Evolutionary conservation across 2,113 vertebrate species (phyloP).

Genomic region (Tringa solitaria): DNA sequence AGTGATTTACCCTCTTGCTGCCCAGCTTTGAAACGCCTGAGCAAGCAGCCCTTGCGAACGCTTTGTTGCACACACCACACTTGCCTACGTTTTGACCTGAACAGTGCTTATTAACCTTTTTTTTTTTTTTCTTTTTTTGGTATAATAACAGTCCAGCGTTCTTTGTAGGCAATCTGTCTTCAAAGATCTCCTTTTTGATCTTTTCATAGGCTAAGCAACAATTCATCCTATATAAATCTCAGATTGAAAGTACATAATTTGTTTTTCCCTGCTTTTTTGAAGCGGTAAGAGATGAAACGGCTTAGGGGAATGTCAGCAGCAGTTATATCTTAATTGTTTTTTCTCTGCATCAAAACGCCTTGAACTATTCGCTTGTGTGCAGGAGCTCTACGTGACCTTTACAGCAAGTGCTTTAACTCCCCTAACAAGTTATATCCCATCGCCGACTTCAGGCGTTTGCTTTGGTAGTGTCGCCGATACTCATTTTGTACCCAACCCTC

Average conservation of each 20-base stretch:
- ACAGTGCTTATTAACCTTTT: not conserved
- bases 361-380: constrained; percentile 24
- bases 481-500: not conserved
- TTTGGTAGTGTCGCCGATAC: not conserved
- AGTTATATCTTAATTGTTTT: constrained; percentile 57
- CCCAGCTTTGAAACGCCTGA: not conserved
- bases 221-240: constrained; percentile 54
- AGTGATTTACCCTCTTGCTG: not conserved
- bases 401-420: not conserved
- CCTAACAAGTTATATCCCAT: not conserved
- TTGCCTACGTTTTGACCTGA: constrained; percentile 2
- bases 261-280: constrained; percentile 56
- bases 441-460: not conserved
- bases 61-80: not conserved
- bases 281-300: constrained; percentile 39
- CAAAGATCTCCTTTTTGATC: constrained; percentile 50
- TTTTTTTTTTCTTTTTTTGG: not conserved
- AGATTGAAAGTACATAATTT: constrained; percentile 50
- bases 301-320: constrained; percentile 44
- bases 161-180: constrained; percentile 13
- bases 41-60: not conserved
- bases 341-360: constrained; percentile 28
- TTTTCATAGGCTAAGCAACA: constrained; percentile 57
- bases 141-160: not conserved
- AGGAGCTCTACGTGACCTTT: constrained; percentile 31